Evolutionary conservation across 2,888 invertebrate genomes (phyloP).

Genomic region (Ephialtes manifestator): DNA sequence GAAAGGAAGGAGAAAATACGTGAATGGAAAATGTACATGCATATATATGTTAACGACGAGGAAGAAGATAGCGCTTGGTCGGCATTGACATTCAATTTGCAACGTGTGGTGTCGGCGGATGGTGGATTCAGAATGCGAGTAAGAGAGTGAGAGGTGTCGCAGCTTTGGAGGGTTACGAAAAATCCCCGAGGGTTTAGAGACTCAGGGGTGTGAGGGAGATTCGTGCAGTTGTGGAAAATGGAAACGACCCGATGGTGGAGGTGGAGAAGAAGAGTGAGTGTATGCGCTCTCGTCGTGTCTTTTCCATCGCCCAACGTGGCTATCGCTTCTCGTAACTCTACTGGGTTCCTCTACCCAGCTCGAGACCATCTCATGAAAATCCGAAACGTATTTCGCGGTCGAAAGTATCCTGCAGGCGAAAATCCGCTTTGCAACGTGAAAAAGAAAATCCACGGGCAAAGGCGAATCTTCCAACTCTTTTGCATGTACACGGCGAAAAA

Average conservation of each 20-base stretch:
- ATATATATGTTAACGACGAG: slow-evolving; percentile 14
- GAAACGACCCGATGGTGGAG: slow-evolving; percentile 37
- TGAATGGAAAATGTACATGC: neutral
- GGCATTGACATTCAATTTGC: slow-evolving; percentile 71
- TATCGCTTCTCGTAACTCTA: slow-evolving; percentile 58
- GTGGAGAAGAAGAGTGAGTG: slow-evolving; percentile 17
- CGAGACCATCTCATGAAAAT: slow-evolving; percentile 58
- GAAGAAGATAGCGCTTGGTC: slow-evolving; percentile 44
- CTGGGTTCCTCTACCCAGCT: slow-evolving; percentile 19
- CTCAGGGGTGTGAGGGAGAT: slow-evolving; percentile 4
- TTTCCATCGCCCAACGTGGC: slow-evolving; percentile 41
- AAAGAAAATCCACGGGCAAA: slow-evolving; percentile 27
- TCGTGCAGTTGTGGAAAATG: slow-evolving; percentile 50
- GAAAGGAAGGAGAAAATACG: neutral
- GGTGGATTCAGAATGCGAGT: slow-evolving; percentile 18
- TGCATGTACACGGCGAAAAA: neutral
- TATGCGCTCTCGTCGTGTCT: slow-evolving; percentile 47
- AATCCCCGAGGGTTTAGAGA: slow-evolving; percentile 45
- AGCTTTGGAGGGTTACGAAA: slow-evolving; percentile 53
- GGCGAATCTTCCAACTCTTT: slow-evolving; percentile 10
- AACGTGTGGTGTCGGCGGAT: slow-evolving; percentile 4
- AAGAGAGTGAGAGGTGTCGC: slow-evolving; percentile 34
- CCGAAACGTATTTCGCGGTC: slow-evolving; percentile 57
- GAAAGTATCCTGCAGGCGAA: slow-evolving; percentile 39
- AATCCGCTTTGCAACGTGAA: slow-evolving; percentile 46